phyloP scores from a whole-genome alignment of 1,140 invertebrate genomes.

The Drosophila sproati region DNA sequence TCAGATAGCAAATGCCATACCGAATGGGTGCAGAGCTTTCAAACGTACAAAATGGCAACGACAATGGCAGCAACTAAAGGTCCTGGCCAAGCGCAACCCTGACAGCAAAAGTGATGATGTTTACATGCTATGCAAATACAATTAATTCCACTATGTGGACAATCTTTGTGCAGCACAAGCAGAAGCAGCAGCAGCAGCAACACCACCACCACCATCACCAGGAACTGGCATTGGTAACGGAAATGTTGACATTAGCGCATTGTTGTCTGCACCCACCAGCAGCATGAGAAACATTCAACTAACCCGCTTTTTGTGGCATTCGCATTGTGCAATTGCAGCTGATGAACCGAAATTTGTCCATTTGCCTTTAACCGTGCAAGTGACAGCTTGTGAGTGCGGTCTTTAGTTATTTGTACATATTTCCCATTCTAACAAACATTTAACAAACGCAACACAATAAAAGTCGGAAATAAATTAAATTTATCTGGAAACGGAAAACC shows the following conservation, averaged over 20 bases:
- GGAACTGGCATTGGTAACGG: not conserved
- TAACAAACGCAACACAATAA: too few relatives aligned
- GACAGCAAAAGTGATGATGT: conserved; percentile 74
- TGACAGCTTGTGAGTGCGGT: conserved; percentile 3
- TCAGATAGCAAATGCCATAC: conserved; percentile 10
- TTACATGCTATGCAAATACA: conserved; percentile 82
- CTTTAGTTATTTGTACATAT: not conserved
- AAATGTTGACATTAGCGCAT: conserved; percentile 45
- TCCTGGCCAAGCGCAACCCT: conserved; percentile 42
- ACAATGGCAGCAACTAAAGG: conserved; percentile 30
- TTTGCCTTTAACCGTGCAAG: conserved; percentile 7
- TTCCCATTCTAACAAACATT: not conserved
- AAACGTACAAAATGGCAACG: conserved; percentile 35
- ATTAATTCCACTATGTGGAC: conserved; percentile 80
- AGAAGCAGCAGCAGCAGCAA: too few relatives aligned
- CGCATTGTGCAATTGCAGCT: conserved; percentile 8
- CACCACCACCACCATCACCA: too few relatives aligned
- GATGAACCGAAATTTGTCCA: conserved; percentile 9
- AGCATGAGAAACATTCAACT: conserved; percentile 18
- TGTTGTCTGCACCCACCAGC: conserved; percentile 19
- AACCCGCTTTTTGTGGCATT: conserved; percentile 12
- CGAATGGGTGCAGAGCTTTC: conserved; percentile 24
- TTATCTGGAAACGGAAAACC: too few relatives aligned
- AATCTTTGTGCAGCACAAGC: conserved; percentile 54
- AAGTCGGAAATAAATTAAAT: too few relatives aligned